Percentiles rank a stretch among this genome's conserved stretches.
Conservation (phyloP, 2,888 invertebrate genomes). For the Drosophila sordidula region DNA sequence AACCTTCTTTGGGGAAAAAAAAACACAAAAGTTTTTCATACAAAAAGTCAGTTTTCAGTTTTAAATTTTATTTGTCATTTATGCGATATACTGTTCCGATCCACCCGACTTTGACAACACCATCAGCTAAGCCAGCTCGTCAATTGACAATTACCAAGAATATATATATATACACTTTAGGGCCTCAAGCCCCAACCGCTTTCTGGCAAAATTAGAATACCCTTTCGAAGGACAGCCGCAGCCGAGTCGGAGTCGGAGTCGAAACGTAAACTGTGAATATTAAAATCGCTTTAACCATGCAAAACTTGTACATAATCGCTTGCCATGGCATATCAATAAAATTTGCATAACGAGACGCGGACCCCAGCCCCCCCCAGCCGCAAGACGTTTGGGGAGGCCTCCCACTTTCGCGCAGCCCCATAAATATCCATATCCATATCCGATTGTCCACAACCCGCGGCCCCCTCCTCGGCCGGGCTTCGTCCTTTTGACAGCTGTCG, state of each 20-base stretch:
- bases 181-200: neutral
- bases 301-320: slow-evolving; percentile 72
- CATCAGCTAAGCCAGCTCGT: no score
- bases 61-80: no score
- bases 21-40: no score
- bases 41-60: no score
- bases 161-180: neutral
- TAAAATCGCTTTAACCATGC: slow-evolving; percentile 66
- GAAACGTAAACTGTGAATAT: slow-evolving; percentile 50
- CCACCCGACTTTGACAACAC: no score
- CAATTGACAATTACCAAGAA: neutral
- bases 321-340: slow-evolving; percentile 72
- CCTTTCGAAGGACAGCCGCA: neutral
- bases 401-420: neutral
- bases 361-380: slow-evolving; percentile 33
- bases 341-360: slow-evolving; percentile 67
- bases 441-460: slow-evolving; percentile 36
- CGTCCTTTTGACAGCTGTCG: slow-evolving; percentile 62
- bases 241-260: neutral
- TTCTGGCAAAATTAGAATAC: neutral
- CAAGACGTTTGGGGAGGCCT: slow-evolving; percentile 35
- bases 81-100: no score
- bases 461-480: slow-evolving; percentile 6
- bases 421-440: slow-evolving; percentile 39
- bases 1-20: no score